Evolutionary conservation across 2,113 vertebrate species (phyloP), one percentile per base, ranked within the genome.

Genomic region (Motacilla alba): DNA sequence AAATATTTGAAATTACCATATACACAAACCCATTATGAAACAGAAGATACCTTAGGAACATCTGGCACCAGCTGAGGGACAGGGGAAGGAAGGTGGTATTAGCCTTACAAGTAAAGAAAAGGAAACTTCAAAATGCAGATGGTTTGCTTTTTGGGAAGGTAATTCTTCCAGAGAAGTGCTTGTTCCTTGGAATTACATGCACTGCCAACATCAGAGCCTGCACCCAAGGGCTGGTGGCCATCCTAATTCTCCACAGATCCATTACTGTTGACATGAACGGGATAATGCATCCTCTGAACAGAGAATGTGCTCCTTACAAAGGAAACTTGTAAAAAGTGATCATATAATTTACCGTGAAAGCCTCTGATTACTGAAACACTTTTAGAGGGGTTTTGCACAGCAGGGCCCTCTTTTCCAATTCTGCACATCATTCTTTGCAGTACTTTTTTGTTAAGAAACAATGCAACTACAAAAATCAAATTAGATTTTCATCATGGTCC

Each of bases 381-480:
- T 88, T 47, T 37, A 52, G 68, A 85, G 82, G 55, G 72, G 63
- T 69, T 95, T 86, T 83, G 93, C 93, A 90, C 93, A 95, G 92
- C 90, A 79, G 93, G 95, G 63, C 44, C 41, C 86, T 92, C 73
- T 90, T 92, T 83, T 68, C 76, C 79, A 86, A 33, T 95, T 94
- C 78, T 95, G 88, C 83, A 75, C 73, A 21, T 95, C 91, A 93
- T 81, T 92, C 82, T 81, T 79, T 77, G 77, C 84, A 83, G 67
- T 47, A 62, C 37, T 39, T 87, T 95, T 95, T 85, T 90, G 95
- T 94, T 62, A 80, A 79, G 82, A 63, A 93, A 95, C 84, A 95
- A 95, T 83, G 78, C 88, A 78, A 56, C 80, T 89, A 60, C 76
- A 88, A 75, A 92, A 86, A 81, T 84, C 80, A 72, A 88, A 94